Percentiles rank a stretch among this genome's conserved stretches.
phyloP scores from a whole-genome alignment of 1,140 invertebrate genomes.

The Drosophila navojoa region DNA sequence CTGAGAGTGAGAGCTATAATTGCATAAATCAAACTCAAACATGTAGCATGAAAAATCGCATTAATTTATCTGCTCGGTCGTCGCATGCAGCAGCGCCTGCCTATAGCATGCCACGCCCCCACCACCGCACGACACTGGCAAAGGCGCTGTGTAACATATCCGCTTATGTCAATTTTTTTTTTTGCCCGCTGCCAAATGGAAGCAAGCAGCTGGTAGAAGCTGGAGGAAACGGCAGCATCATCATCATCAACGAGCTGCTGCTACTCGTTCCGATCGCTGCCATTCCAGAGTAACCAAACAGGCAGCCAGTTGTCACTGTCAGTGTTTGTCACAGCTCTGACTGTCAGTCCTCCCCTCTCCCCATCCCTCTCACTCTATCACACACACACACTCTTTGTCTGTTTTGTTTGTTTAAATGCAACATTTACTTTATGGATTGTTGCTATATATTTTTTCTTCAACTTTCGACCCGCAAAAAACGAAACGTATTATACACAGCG shows the following conservation, averaged over 20 bases:
- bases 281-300: conserved; percentile 43
- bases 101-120: conserved; percentile 46
- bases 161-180: conserved; percentile 73
- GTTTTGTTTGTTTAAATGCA: conserved; percentile 79
- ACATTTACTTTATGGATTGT: conserved; percentile 82
- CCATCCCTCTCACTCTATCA: conserved; percentile 17
- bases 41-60: conserved; percentile 82
- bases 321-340: conserved; percentile 67
- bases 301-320: conserved; percentile 78
- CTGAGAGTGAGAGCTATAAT: conserved; percentile 61
- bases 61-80: conserved; percentile 81
- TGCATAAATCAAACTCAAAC: conserved; percentile 83
- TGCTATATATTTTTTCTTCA: conserved; percentile 82
- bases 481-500: conserved; percentile 65
- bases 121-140: conserved; percentile 27
- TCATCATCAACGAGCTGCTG: conserved; percentile 63
- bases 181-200: conserved; percentile 30
- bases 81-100: conserved; percentile 55
- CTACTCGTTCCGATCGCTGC: conserved; percentile 37
- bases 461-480: conserved; percentile 68
- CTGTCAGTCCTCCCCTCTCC: neutral
- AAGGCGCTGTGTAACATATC: conserved; percentile 80
- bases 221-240: conserved; percentile 37
- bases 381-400: conserved; percentile 20
- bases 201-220: conserved; percentile 5